Percentiles rank a stretch among this genome's conserved stretches.
These are phyloP conservation scores for Anoncus sp. DNA, from an alignment of 2,888 invertebrate species.

Conservation along the genomic window DNA sequence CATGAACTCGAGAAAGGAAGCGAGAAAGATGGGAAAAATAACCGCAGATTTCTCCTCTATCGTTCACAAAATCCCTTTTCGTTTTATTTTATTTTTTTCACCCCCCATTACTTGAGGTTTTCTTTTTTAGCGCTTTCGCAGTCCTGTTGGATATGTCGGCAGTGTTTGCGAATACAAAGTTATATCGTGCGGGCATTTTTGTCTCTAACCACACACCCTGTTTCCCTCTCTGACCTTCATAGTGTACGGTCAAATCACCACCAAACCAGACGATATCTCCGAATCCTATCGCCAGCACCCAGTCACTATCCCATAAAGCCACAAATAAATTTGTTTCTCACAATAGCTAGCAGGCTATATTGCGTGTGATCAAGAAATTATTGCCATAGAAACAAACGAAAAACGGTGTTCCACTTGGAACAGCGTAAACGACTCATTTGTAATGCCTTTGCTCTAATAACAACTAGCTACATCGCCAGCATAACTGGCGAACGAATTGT, in stretches of 20 bases:
- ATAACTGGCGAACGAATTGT: no score
- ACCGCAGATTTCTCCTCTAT: slow-evolving; percentile 12
- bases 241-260: slow-evolving; percentile 18
- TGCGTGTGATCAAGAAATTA: neutral
- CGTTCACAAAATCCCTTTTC: slow-evolving; percentile 26
- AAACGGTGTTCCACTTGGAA: neutral
- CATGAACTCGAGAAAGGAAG: neutral
- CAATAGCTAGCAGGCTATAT: slow-evolving; percentile 1
- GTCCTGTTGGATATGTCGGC: slow-evolving; percentile 15
- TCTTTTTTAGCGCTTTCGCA: slow-evolving; percentile 30
- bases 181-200: slow-evolving; percentile 9
- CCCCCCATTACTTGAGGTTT: slow-evolving; percentile 31
- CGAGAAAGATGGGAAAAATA: neutral
- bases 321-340: slow-evolving; percentile 32
- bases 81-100: slow-evolving; percentile 33
- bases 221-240: slow-evolving; percentile 11
- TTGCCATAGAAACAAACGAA: neutral
- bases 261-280: slow-evolving; percentile 6
- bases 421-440: neutral
- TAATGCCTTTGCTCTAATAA: no score
- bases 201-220: neutral
- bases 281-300: no score
- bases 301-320: slow-evolving; percentile 12
- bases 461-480: no score
- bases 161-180: slow-evolving; percentile 44